Percentiles rank a stretch among this genome's conserved stretches.
Evolutionary conservation across 53 echinoderm and acorn worm genomes (phyloP).

Genomic region (Actinopyga echinites): DNA sequence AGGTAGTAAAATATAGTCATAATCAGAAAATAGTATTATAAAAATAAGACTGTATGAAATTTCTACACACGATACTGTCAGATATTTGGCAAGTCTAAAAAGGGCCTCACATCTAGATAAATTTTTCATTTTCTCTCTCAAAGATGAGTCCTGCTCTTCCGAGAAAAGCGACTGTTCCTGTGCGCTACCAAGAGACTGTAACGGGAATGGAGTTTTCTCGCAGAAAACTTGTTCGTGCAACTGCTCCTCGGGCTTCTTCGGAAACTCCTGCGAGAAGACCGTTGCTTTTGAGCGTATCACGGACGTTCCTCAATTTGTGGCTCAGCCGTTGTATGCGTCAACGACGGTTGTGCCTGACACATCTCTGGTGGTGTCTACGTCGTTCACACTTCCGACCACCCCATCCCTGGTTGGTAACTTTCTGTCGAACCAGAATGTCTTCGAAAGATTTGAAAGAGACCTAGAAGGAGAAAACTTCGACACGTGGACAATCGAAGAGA

Average conservation of each 20-base stretch:
- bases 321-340: not conserved
- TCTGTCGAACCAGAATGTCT: not conserved
- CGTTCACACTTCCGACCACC: not conserved
- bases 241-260: not conserved
- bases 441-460: not conserved
- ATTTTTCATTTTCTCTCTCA: not conserved
- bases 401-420: constrained; percentile 1
- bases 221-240: not conserved
- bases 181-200: not conserved
- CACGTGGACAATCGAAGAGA: constrained; percentile 1
- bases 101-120: no score
- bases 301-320: not conserved
- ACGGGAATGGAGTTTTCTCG: constrained; percentile 8
- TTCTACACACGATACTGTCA: no score
- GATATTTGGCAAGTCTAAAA: no score
- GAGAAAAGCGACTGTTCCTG: not conserved
- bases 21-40: no score
- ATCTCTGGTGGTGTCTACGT: constrained; percentile 2
- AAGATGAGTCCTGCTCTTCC: constrained; percentile 14
- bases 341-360: not conserved
- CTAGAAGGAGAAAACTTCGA: not conserved
- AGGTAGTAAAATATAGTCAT: no score
- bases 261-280: not conserved
- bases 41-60: no score
- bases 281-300: not conserved